Evolutionary conservation across 2,888 invertebrate species (phyloP), one percentile per base, ranked within the genome.

Genomic region (Notocelia uddmanniana): DNA sequence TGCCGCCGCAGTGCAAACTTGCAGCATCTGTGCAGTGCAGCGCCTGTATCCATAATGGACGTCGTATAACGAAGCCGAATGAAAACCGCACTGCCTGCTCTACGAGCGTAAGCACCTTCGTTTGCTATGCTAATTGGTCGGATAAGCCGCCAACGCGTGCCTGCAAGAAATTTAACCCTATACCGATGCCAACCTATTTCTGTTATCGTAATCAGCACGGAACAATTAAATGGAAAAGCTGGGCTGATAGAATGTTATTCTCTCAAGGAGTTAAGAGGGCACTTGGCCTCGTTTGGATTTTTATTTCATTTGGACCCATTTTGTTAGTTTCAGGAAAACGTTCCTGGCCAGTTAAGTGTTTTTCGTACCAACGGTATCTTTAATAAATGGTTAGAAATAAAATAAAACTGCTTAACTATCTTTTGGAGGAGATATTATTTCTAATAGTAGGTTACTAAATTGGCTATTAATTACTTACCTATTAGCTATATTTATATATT

Each of bases 101-200:
- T 76, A 78, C 80, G 77, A 69, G 76, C 77, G 81, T 78, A 80
- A 85, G 81, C 83, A 82, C 81, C 84, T 85, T 84, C 84, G 84
- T 86, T 88, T 83, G 83, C 86, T 84, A 89, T 87, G 86, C 87
- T 89, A 89, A 89, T 89, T 88, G 83, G 85, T 76, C 76, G 85
- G 83, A 83, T 88, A 84, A 88, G 83, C 84, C 81, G 81, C 83
- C 82, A 85, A 81, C 85, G 82, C 80, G 77, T 69, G 72, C 63
- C 66, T 63, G 18, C 62, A 57, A 55, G 68, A 72, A 72, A 55
- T 62, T 48, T 68, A 50, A 15, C 70, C 68, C 23, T 34, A 57
- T 68, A 15, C 31, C 60, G 55, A 66, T 23, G 19, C 50, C 23
- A 18, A 45, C 48, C 67, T 15, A 64, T 64, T 70, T 66, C 37